Base-by-base conservation (phyloP, 64 coral and sea anemone species). In the Porites lutea region DNA sequence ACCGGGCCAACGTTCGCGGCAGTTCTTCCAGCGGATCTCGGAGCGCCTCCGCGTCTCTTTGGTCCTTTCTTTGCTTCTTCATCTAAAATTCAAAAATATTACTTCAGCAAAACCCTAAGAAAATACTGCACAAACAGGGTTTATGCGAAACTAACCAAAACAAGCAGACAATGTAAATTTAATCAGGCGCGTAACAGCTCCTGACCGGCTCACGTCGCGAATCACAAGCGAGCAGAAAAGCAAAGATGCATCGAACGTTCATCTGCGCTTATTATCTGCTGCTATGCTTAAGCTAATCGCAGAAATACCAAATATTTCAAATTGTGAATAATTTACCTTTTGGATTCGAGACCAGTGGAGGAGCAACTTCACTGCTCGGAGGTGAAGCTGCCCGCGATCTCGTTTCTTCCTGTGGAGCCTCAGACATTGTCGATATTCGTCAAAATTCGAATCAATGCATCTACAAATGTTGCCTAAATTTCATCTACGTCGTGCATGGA, bases 341-440 rank as follows among this genome's bases (percentile, higher is more conserved):
- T 27, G 82, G 61, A 18, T 60, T 81, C 52, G 92, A 92, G 13
- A 97, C 80, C 14, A 92, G 76, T 27, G 96, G 92, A 59, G 96
- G 92, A 0, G 96, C 92, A 77, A 97, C 85, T 88, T 97, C 96
- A 6, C 23, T 64, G 46, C 92, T 97, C 19, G 74, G 92, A 6
- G 92, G 95, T 76, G 96, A 84, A 5, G 88, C 92, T 58, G 89
- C 77, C 10, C 89, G 66, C 37, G 78, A 92, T 77, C 71, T 82
- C 7, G 82, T 22, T 27, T 93, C 95, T 37, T 97, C 88, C 49
- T 94, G 88, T 45, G n/a, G 20, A n/a, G 59, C 72, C 16, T 97
- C 96, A 3, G 92, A 91, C 96, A 97, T 97, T 13, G 63, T 88
- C 11, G 63, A 79, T 86, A 51, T 71, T 27, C 44, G n/a, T 13